A percentile compares a stretch with the other conserved stretches of the same genome.
These are phyloP conservation scores for Octodon degus DNA, from an alignment of 2,113 vertebrate species.

Conservation along the genomic window DNA sequence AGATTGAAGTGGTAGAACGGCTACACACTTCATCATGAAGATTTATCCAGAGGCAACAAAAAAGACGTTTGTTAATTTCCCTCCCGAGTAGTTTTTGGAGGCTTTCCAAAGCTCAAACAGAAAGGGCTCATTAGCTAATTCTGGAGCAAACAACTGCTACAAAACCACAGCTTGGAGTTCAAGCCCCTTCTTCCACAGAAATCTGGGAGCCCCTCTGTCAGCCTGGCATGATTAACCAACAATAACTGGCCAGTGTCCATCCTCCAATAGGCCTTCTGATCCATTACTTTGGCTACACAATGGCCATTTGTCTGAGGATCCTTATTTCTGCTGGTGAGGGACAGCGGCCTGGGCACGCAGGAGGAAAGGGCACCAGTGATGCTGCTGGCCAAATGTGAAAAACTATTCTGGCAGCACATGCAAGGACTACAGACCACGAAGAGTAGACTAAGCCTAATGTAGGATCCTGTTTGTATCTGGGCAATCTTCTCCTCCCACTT, in stretches of 20 bases:
- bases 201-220: slow-evolving; percentile 65
- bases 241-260: slow-evolving; percentile 27
- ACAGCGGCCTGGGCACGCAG: not conserved
- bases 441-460: too few species aligned
- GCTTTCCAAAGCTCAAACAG: slow-evolving; percentile 83
- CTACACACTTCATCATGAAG: slow-evolving; percentile 77
- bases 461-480: not conserved
- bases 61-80: slow-evolving; percentile 86
- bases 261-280: slow-evolving; percentile 28
- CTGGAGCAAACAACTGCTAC: slow-evolving; percentile 71
- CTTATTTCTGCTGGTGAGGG: slow-evolving; percentile 51
- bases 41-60: slow-evolving; percentile 82
- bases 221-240: slow-evolving; percentile 10
- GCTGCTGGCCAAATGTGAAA: slow-evolving; percentile 42
- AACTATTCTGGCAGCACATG: fast-evolving
- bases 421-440: not conserved
- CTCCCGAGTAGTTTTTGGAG: slow-evolving; percentile 83
- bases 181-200: slow-evolving; percentile 71
- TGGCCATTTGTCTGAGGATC: slow-evolving; percentile 41
- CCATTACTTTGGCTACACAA: slow-evolving; percentile 75
- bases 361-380: not conserved
- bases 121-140: slow-evolving; percentile 83
- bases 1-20: slow-evolving; percentile 1
- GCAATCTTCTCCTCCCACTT: not conserved
- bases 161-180: slow-evolving; percentile 70